Evolutionary conservation across 2,113 vertebrate species (phyloP).

Genomic region (Arizona elegans): DNA sequence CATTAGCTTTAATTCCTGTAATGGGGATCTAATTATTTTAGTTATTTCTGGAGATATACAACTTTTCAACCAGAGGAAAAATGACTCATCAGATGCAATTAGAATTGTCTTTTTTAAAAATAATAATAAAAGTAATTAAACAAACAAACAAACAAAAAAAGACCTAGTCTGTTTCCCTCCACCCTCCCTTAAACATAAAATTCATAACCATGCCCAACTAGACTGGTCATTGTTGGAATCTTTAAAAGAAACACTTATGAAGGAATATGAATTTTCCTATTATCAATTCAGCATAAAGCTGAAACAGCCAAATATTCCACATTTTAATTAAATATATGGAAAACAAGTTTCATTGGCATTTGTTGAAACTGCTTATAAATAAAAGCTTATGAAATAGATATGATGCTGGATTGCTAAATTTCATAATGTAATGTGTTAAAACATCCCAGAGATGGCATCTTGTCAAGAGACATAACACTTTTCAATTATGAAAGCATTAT

Average conservation of each 20-base stretch:
- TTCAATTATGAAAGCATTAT: neutral
- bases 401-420: neutral
- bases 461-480: neutral
- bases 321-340: constrained; percentile 20
- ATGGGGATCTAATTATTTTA: constrained; percentile 23
- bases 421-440: neutral
- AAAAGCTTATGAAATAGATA: neutral
- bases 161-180: constrained; percentile 14
- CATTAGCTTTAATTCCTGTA: constrained; percentile 63
- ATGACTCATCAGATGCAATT: constrained; percentile 65
- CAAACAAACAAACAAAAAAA: constrained; percentile 52
- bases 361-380: neutral
- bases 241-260: neutral
- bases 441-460: neutral
- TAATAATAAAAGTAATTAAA: constrained; percentile 40
- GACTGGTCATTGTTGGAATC: constrained; percentile 50
- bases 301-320: constrained; percentile 52
- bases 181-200: constrained; percentile 43
- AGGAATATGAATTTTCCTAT: constrained; percentile 59
- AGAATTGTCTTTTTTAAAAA: constrained; percentile 12
- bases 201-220: constrained; percentile 50
- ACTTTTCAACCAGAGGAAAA: constrained; percentile 47
- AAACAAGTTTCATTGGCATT: constrained; percentile 39
- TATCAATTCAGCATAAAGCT: constrained; percentile 49
- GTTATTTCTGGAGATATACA: constrained; percentile 46